Evolutionary conservation across 2,888 invertebrate genomes (phyloP), one percentile per base, ranked within the genome.

Genomic region (Pseudanteris insignis): DNA sequence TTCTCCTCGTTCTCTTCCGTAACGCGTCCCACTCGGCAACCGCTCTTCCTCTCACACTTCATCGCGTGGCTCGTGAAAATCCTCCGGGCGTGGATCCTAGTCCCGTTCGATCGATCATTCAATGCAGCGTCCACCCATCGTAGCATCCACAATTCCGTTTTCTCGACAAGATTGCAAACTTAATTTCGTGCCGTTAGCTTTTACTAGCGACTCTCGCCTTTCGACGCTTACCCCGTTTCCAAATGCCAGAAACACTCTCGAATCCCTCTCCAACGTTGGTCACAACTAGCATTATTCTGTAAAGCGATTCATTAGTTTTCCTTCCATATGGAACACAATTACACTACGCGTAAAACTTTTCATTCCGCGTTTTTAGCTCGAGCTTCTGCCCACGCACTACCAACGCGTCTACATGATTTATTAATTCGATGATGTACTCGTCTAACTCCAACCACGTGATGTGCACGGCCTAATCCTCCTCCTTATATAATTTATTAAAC

Each of bases 71-170:
- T 55, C 51, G 59, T 65, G 70, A 69, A 71, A 70, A 68, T 70
- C 69, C 69, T 70, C 64, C 57, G 62, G 70, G 69, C 71, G 67
- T 67, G 66, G 66, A 65, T 63, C 66, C 65, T 60, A 60, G 67
- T 66, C 65, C 63, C 50, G 62, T 60, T 63, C 64, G 60, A 64
- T 58, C 50, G 58, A 50, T 58, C 58, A 54, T 54, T 62, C 55
- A 54, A 57, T 46, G 54, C 59, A 54, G 48, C 32, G 59, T 54
- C 44, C 48, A 47, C 59, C 62, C 57, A 46, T 18, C 18, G 18
- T 6, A 6, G 18, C 18, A 3, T 58, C 46, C 58, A 54, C 51
- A 29, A 34, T 34, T 41, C 62, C 25, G 47, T 63, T 62, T 63
- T 58, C 58, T 48, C 58, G 43, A 44, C 46, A 57, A 62, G 36